phyloP scores from a whole-genome alignment of 2,797 vertebrate species.

The Gymnothorax javanicus region DNA sequence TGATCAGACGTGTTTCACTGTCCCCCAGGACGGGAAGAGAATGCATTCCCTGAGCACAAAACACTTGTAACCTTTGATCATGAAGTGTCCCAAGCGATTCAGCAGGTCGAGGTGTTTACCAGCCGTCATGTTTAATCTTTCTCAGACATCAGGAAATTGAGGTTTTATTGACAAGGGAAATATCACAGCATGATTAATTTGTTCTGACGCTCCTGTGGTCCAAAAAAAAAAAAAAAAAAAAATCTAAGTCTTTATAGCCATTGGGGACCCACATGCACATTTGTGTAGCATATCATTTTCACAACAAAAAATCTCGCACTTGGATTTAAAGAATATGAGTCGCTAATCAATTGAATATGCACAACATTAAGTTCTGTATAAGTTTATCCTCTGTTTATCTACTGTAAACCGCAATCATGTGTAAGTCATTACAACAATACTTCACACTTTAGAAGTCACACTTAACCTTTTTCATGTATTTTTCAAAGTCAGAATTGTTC shows the following conservation, averaged over 20 bases:
- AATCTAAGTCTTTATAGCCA: conserved; percentile 23
- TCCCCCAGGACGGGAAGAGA: conserved; percentile 42
- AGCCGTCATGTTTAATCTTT: conserved; percentile 48
- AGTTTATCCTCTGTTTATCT: neutral
- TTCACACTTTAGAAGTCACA: neutral
- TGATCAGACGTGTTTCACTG: conserved; percentile 1
- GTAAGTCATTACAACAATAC: neutral
- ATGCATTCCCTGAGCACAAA: conserved; percentile 44
- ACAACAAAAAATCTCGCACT: neutral
- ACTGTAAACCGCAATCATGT: neutral
- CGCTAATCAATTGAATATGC: conserved; percentile 20
- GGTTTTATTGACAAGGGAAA: conserved; percentile 41
- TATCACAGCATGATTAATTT: conserved; percentile 44
- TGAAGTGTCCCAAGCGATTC: conserved; percentile 31
- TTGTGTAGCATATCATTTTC: conserved; percentile 29
- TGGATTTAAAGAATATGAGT: neutral
- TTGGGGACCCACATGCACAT: conserved; percentile 28
- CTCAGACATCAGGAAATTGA: conserved; percentile 42
- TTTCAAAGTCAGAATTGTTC: too few relatives aligned
- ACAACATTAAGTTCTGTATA: conserved; percentile 14
- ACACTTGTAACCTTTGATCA: conserved; percentile 46
- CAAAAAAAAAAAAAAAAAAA: conserved; percentile 32
- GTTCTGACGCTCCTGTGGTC: conserved; percentile 42
- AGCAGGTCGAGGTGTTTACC: conserved; percentile 40
- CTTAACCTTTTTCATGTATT: neutral